Percentiles rank a stretch among this genome's conserved stretches.
phyloP scores from a whole-genome alignment of 2,113 vertebrate species.

The Cavia aperea region DNA sequence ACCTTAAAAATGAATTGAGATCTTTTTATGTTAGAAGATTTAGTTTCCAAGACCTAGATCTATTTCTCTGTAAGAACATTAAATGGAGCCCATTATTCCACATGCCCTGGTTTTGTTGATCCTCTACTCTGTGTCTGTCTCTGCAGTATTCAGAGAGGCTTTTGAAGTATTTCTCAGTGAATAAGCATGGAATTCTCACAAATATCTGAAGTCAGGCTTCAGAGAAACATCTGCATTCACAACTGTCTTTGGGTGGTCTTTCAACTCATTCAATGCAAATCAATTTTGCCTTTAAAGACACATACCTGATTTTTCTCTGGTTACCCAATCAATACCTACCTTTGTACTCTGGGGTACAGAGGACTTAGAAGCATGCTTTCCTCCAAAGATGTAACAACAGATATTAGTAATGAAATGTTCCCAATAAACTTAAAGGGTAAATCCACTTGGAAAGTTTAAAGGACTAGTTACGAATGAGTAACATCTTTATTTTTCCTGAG shows the following conservation, averaged over 20 bases:
- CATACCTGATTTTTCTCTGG: neutral
- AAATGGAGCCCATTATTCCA: neutral
- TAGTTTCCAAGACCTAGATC: neutral
- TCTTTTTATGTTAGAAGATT: neutral
- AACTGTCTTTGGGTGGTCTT: neutral
- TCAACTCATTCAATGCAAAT: neutral
- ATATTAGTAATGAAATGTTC: neutral
- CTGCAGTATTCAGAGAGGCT: neutral
- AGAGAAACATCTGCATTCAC: neutral
- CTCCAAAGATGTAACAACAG: neutral
- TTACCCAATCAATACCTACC: neutral
- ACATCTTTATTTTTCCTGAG: neutral
- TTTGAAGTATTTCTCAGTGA: neutral
- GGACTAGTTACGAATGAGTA: neutral
- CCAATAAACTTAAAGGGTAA: neutral
- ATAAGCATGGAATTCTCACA: neutral
- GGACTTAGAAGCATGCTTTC: neutral
- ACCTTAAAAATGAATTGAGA: neutral
- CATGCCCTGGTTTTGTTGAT: neutral
- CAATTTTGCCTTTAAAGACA: neutral
- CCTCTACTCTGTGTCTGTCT: neutral
- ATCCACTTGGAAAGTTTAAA: neutral
- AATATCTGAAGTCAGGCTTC: neutral
- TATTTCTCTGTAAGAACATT: neutral
- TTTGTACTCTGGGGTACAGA: neutral